Evolutionary conservation across 35 echinoderm and acorn worm species (phyloP), one percentile per base, ranked within the genome.

Genomic region (Holothuria glaberrima): DNA sequence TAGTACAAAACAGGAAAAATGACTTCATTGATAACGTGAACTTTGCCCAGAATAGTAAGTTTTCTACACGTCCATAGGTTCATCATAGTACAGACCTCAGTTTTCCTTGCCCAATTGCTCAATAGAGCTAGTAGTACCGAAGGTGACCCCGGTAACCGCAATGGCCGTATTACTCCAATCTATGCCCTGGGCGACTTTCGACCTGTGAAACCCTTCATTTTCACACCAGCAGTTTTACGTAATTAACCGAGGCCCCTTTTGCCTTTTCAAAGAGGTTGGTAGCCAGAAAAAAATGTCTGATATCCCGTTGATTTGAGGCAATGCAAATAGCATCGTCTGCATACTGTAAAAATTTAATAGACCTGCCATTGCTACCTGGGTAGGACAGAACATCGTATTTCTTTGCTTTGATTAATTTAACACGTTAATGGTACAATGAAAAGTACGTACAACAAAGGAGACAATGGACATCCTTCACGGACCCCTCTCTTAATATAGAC

Each of bases 21-120:
- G n/a, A n/a, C n/a, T n/a, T 65, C 61, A 65, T 65, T 65, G 27
- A 65, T 28, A 65, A 65, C 61, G 3, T 65, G 61, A 65, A 65
- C 61, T 65, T 65, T 65, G 27, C 61, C 61, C 19, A 65, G 61
- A 16, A 65, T 65, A 3, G 61, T 65, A n/a, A 65, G 61, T 65
- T 65, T 65, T 16, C 4, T 65, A 65, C 61, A 4, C 17, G 4
- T 65, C 61, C 61, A 65, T 6, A 65, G 4, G 17, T 65, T 28
- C 61, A 65, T 65, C 61, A 65, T 65, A 17, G 61, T 65, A 3
- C 17, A 6, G 17, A 65, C 17, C 4, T 65, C 17, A n/a, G n/a
- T n/a, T n/a, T n/a, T n/a, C n/a, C n/a, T n/a, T n/a, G n/a, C 4
- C 17, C 61, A 65, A 17, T 28, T 65, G 3, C 17, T 16, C 61